Conservation (phyloP, 35 echinoderm and acorn worm species). For the Hemicentrotus pulcherrimus region DNA sequence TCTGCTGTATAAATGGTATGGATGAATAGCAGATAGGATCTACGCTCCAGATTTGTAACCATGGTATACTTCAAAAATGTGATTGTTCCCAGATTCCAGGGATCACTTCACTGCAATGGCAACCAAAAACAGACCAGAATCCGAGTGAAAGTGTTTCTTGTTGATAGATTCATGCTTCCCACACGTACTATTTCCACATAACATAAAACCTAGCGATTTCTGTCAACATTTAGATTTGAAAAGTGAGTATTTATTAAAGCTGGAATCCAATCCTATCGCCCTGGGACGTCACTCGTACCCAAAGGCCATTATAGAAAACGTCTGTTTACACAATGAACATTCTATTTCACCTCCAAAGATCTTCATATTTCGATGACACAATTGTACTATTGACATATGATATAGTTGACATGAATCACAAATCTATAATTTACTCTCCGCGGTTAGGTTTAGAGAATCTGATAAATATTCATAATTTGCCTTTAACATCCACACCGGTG, state of each 20-base stretch:
- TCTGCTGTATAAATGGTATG: too few species aligned
- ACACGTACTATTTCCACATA: neutral
- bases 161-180: neutral
- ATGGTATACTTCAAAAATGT: neutral
- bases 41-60: neutral
- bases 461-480: neutral
- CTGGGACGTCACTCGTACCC: neutral
- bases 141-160: neutral
- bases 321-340: neutral
- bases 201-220: neutral
- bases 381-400: neutral
- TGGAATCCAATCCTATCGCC: neutral
- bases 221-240: neutral
- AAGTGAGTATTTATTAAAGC: neutral
- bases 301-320: neutral
- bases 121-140: neutral
- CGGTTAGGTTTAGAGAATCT: neutral
- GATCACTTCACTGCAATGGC: slow-evolving; percentile 15
- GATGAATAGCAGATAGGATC: too few species aligned
- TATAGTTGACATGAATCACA: neutral
- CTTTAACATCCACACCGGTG: too few species aligned
- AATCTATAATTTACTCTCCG: neutral
- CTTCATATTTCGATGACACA: neutral
- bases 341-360: neutral
- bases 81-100: neutral